Evolutionary conservation across 2,113 vertebrate species (phyloP), one percentile per base, ranked within the genome.

Genomic region (Paramormyrops kingsleyae): DNA sequence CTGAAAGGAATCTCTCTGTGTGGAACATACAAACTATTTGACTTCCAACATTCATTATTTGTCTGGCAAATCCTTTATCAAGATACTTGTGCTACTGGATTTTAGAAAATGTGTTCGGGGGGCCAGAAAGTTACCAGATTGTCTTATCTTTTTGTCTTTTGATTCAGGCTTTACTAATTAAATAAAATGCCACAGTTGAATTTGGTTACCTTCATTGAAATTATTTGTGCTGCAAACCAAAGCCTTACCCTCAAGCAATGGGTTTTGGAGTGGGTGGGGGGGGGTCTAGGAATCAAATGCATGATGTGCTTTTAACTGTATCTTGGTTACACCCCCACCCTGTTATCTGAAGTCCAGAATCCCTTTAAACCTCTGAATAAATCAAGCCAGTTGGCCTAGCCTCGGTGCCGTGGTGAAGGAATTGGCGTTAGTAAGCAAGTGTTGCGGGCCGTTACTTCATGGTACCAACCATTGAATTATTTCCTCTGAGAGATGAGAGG

Each of bases 1-100:
- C 95, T 95, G 94, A 95, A 94, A 95, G 93, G 95, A 95, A 95
- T 95, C 95, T 95, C 94, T 94, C 94, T 94, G 94, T 95, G 94
- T 95, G 94, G 93, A 94, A 94, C 93, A 93, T 94, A 94, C 95
- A 94, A 96, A 95, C 94, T 94, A 94, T 96, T 96, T 96, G 95
- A 95, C 94, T 95, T 94, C 92, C 93, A 92, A 95, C 94, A 95
- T 96, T 95, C 95, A 95, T 96, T 95, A 96, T 96, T 96, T 95
- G 95, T 92, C 93, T 94, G 93, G 95, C 94, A 95, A 95, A 95
- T 95, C 95, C 95, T 95, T 96, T 95, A 95, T 96, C 92, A 94
- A 94, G 92, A 94, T 95, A 93, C 94, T 94, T 93, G 94, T 92
- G 91, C 92, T 93, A 92, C 94, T 94, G 90, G 88, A 92, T 95